Conservation (phyloP, 2,113 vertebrate genomes). For the Sceloporus undulatus region DNA sequence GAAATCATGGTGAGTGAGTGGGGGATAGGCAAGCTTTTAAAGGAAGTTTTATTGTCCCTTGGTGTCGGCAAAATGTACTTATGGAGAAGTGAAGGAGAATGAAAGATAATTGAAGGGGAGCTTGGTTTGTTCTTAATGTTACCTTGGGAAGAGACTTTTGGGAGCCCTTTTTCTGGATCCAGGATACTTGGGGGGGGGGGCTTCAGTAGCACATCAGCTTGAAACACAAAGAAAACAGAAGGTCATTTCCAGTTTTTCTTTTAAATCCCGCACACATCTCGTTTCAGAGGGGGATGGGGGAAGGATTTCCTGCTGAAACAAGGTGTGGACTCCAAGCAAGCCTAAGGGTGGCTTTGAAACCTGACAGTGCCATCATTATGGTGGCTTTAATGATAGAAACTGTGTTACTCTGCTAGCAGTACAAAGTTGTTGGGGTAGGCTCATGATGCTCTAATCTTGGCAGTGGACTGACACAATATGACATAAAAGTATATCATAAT, state of each 20-base stretch:
- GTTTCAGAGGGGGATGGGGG: too few species aligned
- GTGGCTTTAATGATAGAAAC: not conserved
- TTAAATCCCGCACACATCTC: too few species aligned
- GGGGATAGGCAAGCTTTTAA: not conserved
- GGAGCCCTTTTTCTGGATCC: too few species aligned
- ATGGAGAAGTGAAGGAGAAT: too few species aligned
- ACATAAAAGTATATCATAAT: not conserved
- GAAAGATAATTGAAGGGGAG: not conserved
- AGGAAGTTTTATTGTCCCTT: not conserved
- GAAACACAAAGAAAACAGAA: too few species aligned
- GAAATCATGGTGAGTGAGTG: not conserved
- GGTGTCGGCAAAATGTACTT: not conserved
- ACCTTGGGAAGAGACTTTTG: too few species aligned
- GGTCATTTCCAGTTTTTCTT: too few species aligned
- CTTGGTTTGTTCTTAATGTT: not conserved
- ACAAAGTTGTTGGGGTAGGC: not conserved
- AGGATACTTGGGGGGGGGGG: too few species aligned
- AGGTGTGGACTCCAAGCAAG: too few species aligned
- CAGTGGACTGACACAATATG: not conserved
- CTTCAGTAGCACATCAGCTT: too few species aligned
- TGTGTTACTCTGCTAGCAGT: not conserved
- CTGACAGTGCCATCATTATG: not conserved
- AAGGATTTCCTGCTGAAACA: too few species aligned
- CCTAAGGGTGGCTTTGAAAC: not conserved
- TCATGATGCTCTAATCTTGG: not conserved